A percentile compares a stretch with the other conserved stretches of the same genome.
Evolutionary conservation across 2,797 vertebrate species (phyloP).

Genomic region (Helicolenus hilgendorfi): DNA sequence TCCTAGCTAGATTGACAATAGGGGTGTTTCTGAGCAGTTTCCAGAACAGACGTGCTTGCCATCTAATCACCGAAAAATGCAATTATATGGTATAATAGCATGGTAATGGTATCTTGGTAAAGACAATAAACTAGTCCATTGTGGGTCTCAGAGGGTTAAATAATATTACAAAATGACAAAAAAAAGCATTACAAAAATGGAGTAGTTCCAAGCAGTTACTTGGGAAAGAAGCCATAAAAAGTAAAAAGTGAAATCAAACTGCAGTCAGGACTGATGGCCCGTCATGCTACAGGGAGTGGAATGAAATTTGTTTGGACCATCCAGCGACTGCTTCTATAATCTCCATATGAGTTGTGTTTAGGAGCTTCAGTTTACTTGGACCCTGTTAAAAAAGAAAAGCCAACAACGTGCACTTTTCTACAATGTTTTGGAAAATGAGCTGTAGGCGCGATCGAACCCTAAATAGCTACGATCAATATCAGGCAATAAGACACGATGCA

Average conservation of each 20-base stretch:
- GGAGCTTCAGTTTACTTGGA: neutral
- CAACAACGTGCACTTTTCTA: neutral
- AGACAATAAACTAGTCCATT: too few species aligned
- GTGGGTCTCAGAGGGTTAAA: neutral
- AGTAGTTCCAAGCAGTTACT: neutral
- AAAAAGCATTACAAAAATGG: neutral
- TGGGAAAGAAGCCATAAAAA: slow-evolving; percentile 2
- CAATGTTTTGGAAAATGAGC: neutral
- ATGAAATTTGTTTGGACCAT: slow-evolving; percentile 9
- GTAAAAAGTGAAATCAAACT: neutral
- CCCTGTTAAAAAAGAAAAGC: neutral
- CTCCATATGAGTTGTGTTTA: slow-evolving; percentile 3
- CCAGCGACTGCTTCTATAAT: neutral
- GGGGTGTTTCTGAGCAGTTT: too few species aligned
- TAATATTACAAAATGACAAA: neutral
- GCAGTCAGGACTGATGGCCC: neutral
- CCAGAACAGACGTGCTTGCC: too few species aligned
- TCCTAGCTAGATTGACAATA: too few species aligned
- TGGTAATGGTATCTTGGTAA: too few species aligned
- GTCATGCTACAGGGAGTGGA: neutral
- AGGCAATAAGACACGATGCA: slow-evolving; percentile 44
- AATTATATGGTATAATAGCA: too few species aligned
- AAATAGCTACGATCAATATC: slow-evolving; percentile 41
- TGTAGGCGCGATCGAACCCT: slow-evolving; percentile 15
- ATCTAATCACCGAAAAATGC: too few species aligned